These are phyloP conservation scores for Scortum barcoo DNA, from an alignment of 2,113 vertebrate species.

Conservation along the genomic window DNA sequence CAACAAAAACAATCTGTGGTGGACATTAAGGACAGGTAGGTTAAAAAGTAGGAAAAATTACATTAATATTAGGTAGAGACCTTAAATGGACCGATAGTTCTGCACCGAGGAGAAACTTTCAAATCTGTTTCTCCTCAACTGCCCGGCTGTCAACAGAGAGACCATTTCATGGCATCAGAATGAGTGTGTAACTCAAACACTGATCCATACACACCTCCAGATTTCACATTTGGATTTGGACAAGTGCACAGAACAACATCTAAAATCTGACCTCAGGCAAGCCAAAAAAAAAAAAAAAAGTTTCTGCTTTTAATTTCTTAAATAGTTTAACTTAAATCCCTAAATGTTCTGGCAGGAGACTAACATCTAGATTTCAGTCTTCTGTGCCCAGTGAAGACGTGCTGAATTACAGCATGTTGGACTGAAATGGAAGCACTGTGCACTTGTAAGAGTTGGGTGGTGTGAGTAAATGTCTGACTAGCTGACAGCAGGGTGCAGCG, in stretches of 20 bases:
- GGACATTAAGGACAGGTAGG: constrained; percentile 12
- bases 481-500: constrained; percentile 72
- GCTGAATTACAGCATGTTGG: neutral
- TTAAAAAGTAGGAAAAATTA: constrained; percentile 7
- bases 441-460: constrained; percentile 5
- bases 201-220: constrained; percentile 10
- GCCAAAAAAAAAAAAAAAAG: neutral
- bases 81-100: constrained; percentile 35
- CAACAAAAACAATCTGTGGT: neutral
- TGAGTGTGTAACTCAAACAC: neutral
- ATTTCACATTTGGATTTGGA: constrained; percentile 13
- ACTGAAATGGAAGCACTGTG: neutral
- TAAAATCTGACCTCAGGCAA: constrained; percentile 2
- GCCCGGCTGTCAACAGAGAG: neutral
- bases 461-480: constrained; percentile 9
- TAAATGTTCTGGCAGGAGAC: neutral
- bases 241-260: constrained; percentile 20
- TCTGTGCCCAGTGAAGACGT: neutral
- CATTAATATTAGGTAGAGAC: constrained; percentile 9
- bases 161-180: constrained; percentile 3
- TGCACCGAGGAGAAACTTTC: constrained; percentile 16
- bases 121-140: neutral
- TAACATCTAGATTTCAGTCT: neutral
- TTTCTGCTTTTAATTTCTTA: neutral
- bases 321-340: neutral